phyloP scores from a whole-genome alignment of 2,113 vertebrate species.

The Thalassoma bifasciatum region DNA sequence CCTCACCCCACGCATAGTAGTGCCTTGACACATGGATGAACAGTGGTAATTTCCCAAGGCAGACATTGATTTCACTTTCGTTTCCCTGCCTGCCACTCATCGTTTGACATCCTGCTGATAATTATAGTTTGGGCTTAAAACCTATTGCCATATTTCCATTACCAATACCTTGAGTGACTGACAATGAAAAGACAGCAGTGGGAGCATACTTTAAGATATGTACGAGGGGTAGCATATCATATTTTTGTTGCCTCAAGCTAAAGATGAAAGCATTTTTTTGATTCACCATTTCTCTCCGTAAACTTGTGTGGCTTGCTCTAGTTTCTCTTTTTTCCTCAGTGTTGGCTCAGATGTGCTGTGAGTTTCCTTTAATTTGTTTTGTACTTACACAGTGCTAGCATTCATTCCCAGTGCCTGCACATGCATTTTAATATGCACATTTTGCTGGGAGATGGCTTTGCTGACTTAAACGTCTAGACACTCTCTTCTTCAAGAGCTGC shows the following conservation, averaged over 20 bases:
- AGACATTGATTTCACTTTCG: slow-evolving; percentile 72
- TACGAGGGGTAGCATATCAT: no score
- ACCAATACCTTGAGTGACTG: neutral
- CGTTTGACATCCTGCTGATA: slow-evolving; percentile 57
- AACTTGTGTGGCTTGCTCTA: neutral
- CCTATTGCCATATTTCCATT: slow-evolving; percentile 4
- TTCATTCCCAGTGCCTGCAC: neutral
- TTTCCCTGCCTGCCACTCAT: slow-evolving; percentile 41
- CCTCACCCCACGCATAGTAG: slow-evolving; percentile 21
- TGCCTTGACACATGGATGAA: slow-evolving; percentile 64
- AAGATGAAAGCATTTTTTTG: neutral
- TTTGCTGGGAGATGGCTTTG: slow-evolving; percentile 18
- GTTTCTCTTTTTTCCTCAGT: neutral
- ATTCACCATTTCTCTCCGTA: neutral
- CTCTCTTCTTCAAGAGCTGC: slow-evolving; percentile 34
- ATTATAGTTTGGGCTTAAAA: slow-evolving; percentile 50
- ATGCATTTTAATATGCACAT: slow-evolving; percentile 24
- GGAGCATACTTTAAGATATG: no score
- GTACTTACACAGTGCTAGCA: neutral
- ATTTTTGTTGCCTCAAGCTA: no score
- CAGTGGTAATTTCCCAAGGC: slow-evolving; percentile 70
- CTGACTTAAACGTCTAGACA: slow-evolving; percentile 46
- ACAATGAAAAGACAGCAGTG: neutral
- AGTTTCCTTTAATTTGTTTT: slow-evolving; percentile 13
- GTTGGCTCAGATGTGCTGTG: neutral